phyloP scores from a whole-genome alignment of 2,888 invertebrate species.

The Thereva nobilitata region DNA sequence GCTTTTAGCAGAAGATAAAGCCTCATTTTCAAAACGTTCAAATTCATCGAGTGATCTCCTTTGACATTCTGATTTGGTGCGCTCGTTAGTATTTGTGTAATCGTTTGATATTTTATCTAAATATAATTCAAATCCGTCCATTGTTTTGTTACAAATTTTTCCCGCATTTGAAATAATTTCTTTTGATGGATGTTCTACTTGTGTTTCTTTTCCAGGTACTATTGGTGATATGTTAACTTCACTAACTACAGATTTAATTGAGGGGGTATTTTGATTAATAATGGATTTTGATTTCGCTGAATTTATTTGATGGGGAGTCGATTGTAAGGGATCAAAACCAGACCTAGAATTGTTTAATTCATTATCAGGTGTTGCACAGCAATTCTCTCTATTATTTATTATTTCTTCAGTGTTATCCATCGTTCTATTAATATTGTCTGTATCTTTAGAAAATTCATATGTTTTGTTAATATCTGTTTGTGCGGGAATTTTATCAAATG shows the following conservation, averaged over 20 bases:
- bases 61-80: no score
- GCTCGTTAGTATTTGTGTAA: no score
- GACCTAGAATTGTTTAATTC: neutral
- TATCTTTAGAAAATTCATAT: neutral
- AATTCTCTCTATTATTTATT: neutral
- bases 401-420: neutral
- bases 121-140: no score
- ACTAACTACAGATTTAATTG: conserved; percentile 4
- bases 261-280: neutral
- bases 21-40: neutral
- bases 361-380: conserved; percentile 5
- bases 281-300: neutral
- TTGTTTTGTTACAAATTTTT: no score
- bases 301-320: conserved; percentile 2
- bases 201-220: no score
- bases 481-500: neutral
- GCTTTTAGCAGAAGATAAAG: conserved; percentile 43
- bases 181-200: no score
- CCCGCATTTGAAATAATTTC: no score
- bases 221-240: conserved; percentile 12
- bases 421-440: no score
- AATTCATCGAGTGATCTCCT: no score
- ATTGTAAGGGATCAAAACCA: neutral
- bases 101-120: no score
- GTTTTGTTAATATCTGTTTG: neutral